These are phyloP conservation scores for Nerophis lumbriciformis DNA, from an alignment of 2,113 vertebrate species.

Conservation along the genomic window DNA sequence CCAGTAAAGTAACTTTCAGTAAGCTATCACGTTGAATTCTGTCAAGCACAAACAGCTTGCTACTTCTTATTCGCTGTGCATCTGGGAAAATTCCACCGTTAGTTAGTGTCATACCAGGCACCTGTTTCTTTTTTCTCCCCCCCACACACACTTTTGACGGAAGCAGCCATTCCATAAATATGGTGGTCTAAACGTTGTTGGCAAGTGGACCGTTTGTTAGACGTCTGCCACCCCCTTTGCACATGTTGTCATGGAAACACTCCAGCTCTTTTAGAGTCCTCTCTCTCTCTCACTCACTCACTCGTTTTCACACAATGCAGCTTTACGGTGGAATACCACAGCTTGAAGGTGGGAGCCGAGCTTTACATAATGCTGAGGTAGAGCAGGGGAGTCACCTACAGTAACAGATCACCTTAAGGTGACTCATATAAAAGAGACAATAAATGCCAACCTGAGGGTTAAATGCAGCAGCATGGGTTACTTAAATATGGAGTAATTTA, in stretches of 20 bases:
- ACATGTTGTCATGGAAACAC: conserved; percentile 77
- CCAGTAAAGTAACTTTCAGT: conserved; percentile 1
- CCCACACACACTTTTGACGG: conserved; percentile 15
- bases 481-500: too few relatives aligned
- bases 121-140: not conserved
- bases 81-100: conserved; percentile 18
- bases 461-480: not conserved
- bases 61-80: conserved; percentile 16
- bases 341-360: conserved; percentile 49
- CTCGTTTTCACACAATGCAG: conserved; percentile 47
- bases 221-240: conserved; percentile 66
- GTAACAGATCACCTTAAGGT: conserved; percentile 3
- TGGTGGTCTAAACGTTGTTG: conserved; percentile 39
- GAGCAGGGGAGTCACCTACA: conserved; percentile 39
- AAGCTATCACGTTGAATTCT: conserved; percentile 20
- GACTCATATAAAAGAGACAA: not conserved
- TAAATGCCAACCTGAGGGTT: not conserved
- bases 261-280: conserved; percentile 53
- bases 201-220: conserved; percentile 50
- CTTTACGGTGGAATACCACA: conserved; percentile 39
- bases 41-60: conserved; percentile 6
- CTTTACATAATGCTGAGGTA: conserved; percentile 54
- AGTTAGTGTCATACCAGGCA: conserved; percentile 6
- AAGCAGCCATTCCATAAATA: conserved; percentile 27
- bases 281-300: not conserved